Evolutionary conservation across 2,797 vertebrate genomes (phyloP), one percentile per base, ranked within the genome.

Genomic region (Cygnus olor): DNA sequence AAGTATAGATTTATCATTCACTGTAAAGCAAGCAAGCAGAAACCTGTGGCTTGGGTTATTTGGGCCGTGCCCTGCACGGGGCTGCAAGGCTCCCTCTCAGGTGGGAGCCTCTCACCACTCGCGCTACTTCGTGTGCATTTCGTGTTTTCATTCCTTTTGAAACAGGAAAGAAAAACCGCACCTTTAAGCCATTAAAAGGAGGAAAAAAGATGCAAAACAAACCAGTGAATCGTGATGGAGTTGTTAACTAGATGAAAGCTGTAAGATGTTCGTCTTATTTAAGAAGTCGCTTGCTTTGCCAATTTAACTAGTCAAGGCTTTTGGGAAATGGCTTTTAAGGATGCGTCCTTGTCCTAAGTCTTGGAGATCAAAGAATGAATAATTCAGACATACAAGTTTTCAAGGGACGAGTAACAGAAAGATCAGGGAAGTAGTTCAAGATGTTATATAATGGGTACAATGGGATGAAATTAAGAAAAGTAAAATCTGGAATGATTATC

Each of bases 241-340:
- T 38, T 44, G 34, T 56, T 79, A 81, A 57, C 42, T 89, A 58
- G 58, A 79, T 81, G 80, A 94, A 89, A 93, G 64, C 47, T 94
- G 12, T 85, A 72, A 58, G 90, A 68, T 70, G 7, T 38, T 51
- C 5, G 6, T 68, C 21, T 30, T 73, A 5, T 61, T 93, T 77
- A 78, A 77, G 58, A 71, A 80, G 20, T 24, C 85, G 6, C 30
- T 71, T 82, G 60, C 53, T 64, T 30, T 77, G 28, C 93, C 56
- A 64, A 0, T 60, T 30, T 60, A 36, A 44, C 47, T 89, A 63
- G 45, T 16, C 47, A 81, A 74, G 90, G 30, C 24, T 89, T 90
- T 82, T 81, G 66, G 42, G 85, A 76, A 19, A n/a, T 45, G 30
- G 6, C 49, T 81, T 80, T 90, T 86, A 60, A 9, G 81, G 65